A percentile compares a stretch with the other conserved stretches of the same genome.
phyloP scores from a whole-genome alignment of 2,113 vertebrate species.

The Embiotoca jacksoni region DNA sequence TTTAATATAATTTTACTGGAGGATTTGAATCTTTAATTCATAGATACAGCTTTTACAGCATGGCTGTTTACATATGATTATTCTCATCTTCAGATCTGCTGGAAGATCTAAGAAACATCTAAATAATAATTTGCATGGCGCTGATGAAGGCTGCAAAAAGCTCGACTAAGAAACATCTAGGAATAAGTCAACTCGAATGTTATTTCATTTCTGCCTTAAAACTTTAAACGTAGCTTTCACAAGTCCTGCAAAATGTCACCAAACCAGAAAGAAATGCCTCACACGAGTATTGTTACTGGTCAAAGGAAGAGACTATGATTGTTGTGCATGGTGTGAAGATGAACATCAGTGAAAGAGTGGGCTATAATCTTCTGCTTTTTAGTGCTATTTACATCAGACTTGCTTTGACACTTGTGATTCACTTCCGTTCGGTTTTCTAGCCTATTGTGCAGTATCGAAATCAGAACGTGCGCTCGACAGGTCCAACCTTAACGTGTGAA shows the following conservation, averaged over 20 bases:
- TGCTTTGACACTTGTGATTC: conserved; percentile 64
- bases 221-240: conserved; percentile 3
- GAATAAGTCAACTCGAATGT: background rate
- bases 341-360: conserved; percentile 54
- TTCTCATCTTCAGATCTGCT: background rate
- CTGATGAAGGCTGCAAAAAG: background rate
- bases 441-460: conserved; percentile 46
- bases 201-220: background rate
- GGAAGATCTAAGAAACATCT: background rate
- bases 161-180: background rate
- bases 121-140: conserved; percentile 13
- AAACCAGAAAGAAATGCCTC: background rate
- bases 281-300: conserved; percentile 10
- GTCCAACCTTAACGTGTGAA: conserved; percentile 54
- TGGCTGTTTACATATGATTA: background rate
- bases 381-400: conserved; percentile 57
- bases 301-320: conserved; percentile 54
- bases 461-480: conserved; percentile 25
- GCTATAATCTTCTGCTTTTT: conserved; percentile 48
- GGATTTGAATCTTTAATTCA: too few relatives aligned
- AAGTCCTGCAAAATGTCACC: conserved; percentile 27
- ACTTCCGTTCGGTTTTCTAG: conserved; percentile 28
- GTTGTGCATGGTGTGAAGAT: conserved; percentile 71
- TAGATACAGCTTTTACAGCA: background rate
- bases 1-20: background rate